Evolutionary conservation across 2,113 vertebrate species (phyloP), one percentile per base, ranked within the genome.

Genomic region (Aleadryas rufinucha): DNA sequence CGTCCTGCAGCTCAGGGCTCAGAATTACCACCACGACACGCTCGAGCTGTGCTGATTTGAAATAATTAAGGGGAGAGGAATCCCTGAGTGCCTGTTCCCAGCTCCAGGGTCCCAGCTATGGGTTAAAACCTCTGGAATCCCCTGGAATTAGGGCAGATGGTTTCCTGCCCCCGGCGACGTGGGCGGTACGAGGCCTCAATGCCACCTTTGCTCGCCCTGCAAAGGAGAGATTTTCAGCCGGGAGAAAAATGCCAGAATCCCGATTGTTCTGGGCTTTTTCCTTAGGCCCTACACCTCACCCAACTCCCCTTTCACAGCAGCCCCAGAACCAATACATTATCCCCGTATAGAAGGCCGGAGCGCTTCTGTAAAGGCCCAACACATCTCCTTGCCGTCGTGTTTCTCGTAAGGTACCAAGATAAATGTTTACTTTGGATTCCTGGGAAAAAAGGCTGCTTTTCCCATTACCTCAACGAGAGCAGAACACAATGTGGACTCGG

Each of bases 391-490:
- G 89, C 97, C 98, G 97, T 93, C 70, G 16, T 94, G 94, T 91
- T 98, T 97, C 97, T 97, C 97, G 87, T 89, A 77, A 96, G 65
- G 96, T 98, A 97, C 97, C 96, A 98, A 98, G 97, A 98, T 90
- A 97, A 98, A 98, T 97, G 98, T 98, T 98, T 97, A 90, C 97
- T 97, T 98, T 97, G 96, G 97, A 94, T 63, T 68, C 92, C 95
- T 93, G 93, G 86, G 92, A 77, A 74, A 87, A 63, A 94, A 87
- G 94, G 86, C 97, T 97, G 98, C 95, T 98, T 98, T 98, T 98
- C 95, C 97, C 97, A 98, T 98, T 97, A 97, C 97, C 97, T 98
- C 92, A 90, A 79, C 21, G 44, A 28, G 77, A 90, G 90, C 96
- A 91, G 90, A 92, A 96, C 91, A 63, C 85, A 27, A 50, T 3